These are phyloP conservation scores for Brenthis hecate DNA, from an alignment of 2,888 invertebrate species.

Conservation along the genomic window DNA sequence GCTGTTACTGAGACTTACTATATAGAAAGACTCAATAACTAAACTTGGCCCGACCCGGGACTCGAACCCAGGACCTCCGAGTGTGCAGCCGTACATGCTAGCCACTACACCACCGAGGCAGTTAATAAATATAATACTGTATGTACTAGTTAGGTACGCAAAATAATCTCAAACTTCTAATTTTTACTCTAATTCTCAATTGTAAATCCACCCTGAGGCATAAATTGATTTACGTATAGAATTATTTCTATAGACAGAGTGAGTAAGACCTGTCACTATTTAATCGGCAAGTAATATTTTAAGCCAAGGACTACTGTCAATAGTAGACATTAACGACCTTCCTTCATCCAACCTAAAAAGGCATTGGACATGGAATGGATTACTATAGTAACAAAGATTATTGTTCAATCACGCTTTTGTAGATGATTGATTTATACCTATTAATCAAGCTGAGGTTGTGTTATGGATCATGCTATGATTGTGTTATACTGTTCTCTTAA, in stretches of 20 bases:
- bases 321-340: conserved; percentile 34
- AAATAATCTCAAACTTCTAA: too few species aligned
- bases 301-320: conserved; percentile 37
- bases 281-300: conserved; percentile 34
- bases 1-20: too few species aligned
- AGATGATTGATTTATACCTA: conserved; percentile 15
- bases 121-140: too few species aligned
- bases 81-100: too few species aligned
- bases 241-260: conserved; percentile 21
- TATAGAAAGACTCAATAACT: too few species aligned
- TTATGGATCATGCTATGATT: not conserved
- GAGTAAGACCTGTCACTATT: conserved; percentile 35
- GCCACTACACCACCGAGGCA: too few species aligned
- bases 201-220: conserved; percentile 7
- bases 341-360: conserved; percentile 30
- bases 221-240: conserved; percentile 19
- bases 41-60: too few species aligned
- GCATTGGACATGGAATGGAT: conserved; percentile 26
- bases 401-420: conserved; percentile 11
- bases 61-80: too few species aligned
- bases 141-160: too few species aligned
- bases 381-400: conserved; percentile 20
- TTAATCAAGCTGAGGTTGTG: conserved; percentile 2
- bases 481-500: too few species aligned
- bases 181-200: too few species aligned